Conservation (phyloP, 1,140 invertebrate genomes). For the Leptonema lineaticorne region DNA sequence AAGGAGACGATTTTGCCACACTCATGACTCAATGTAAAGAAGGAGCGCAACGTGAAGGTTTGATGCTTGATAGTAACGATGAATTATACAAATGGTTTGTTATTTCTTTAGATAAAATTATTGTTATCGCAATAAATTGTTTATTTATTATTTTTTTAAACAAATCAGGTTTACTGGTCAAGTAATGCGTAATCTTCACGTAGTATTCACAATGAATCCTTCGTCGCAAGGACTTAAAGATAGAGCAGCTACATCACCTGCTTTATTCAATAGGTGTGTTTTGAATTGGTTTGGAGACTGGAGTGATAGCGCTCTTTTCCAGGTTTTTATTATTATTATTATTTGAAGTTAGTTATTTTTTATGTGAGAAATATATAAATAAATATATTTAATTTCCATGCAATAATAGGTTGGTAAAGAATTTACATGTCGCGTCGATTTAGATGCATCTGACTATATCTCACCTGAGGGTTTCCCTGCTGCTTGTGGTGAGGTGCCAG, state of each 20-base stretch:
- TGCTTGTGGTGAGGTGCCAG: slow-evolving; percentile 74
- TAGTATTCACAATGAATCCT: slow-evolving; percentile 99
- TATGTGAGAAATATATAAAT: slow-evolving; percentile 1
- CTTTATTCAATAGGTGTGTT: slow-evolving; percentile 98
- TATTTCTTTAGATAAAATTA: no score
- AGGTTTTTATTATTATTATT: no score
- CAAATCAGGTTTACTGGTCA: slow-evolving; percentile 85
- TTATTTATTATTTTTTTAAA: slow-evolving; percentile 3
- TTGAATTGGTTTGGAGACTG: slow-evolving; percentile 99
- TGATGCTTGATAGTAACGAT: slow-evolving; percentile 98
- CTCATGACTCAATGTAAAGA: slow-evolving; percentile 99
- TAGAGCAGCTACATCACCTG: slow-evolving; percentile 96
- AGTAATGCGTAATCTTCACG: slow-evolving; percentile 98
- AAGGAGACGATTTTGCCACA: slow-evolving; percentile 96
- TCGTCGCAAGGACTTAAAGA: slow-evolving; percentile 97
- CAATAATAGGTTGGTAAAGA: slow-evolving; percentile 83
- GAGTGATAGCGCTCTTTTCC: slow-evolving; percentile 96
- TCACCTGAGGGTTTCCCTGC: slow-evolving; percentile 87
- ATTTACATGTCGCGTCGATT: slow-evolving; percentile 81
- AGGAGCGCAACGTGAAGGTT: slow-evolving; percentile 93
- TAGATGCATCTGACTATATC: slow-evolving; percentile 80
- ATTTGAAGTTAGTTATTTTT: slow-evolving; percentile 63
- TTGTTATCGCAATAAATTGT: no score
- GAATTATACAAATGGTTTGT: slow-evolving; percentile 91
- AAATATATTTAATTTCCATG: neutral